Percentiles rank a stretch among this genome's conserved stretches.
Evolutionary conservation across 2,888 invertebrate species (phyloP).

Genomic region (Sarcophaga rosellei): DNA sequence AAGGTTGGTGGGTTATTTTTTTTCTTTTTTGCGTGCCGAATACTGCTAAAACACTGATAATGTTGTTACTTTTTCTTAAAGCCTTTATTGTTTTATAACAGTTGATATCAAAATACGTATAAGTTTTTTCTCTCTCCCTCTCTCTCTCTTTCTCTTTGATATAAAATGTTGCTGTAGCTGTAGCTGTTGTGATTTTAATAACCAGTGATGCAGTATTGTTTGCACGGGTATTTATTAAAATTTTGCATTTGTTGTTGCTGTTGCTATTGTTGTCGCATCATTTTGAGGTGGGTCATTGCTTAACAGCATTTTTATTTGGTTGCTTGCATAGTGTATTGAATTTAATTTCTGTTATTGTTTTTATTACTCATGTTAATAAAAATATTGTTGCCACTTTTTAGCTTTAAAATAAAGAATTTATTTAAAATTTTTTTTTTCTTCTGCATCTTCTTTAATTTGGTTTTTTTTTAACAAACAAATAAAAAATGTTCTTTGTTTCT

Average conservation of each 20-base stretch:
- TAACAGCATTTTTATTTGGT: slow-evolving; percentile 39
- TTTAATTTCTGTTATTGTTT: slow-evolving; percentile 23
- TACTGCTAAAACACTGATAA: not conserved
- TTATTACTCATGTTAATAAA: slow-evolving; percentile 5
- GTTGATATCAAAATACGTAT: slow-evolving; percentile 67
- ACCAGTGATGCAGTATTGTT: not conserved
- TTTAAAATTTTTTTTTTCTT: slow-evolving; percentile 10
- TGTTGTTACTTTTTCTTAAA: slow-evolving; percentile 22
- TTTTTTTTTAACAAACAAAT: no score
- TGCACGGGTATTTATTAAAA: not conserved
- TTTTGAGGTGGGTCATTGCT: slow-evolving; percentile 67
- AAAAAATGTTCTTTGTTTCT: no score
- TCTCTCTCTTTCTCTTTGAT: no score
- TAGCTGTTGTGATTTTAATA: not conserved
- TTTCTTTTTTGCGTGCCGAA: slow-evolving; percentile 8
- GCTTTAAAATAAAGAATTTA: slow-evolving; percentile 23
- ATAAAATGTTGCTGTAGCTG: slow-evolving; percentile 12
- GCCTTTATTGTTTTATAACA: slow-evolving; percentile 43
- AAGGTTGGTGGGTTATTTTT: slow-evolving; percentile 25
- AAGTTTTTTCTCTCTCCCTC: slow-evolving; percentile 29
- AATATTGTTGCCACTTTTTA: slow-evolving; percentile 37
- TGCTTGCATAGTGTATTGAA: slow-evolving; percentile 17
- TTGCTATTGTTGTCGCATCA: slow-evolving; percentile 47
- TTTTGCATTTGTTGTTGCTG: slow-evolving; percentile 26
- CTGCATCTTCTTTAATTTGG: no score